phyloP scores from a whole-genome alignment of 1,140 invertebrate species.

The Chironomus tepperi region DNA sequence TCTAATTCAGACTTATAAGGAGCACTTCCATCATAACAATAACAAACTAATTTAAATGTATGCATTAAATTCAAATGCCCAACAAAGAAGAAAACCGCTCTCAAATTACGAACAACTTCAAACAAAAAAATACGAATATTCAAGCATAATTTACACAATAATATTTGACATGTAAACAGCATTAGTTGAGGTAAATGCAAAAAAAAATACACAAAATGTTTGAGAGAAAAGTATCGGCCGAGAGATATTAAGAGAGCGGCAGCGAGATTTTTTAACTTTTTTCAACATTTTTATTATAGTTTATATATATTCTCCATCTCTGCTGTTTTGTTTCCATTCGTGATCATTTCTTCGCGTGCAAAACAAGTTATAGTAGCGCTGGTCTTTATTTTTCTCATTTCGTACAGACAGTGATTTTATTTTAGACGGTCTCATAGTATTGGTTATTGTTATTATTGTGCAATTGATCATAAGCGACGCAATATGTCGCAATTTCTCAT shows the following conservation, averaged over 20 bases:
- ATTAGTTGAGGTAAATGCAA: background rate
- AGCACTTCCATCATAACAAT: no score
- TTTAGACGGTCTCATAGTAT: background rate
- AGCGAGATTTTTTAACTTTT: background rate
- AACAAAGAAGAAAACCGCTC: no score
- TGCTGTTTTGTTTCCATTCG: conserved; percentile 5
- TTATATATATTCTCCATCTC: conserved; percentile 2
- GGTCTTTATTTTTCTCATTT: background rate
- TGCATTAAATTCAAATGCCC: no score
- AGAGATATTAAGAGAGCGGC: background rate
- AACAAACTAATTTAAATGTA: no score
- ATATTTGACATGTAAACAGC: no score
- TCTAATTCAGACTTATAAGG: no score
- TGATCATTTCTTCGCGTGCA: background rate
- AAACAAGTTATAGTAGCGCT: background rate
- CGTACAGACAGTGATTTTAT: background rate
- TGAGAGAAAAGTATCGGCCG: background rate
- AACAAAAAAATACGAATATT: background rate
- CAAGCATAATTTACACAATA: no score
- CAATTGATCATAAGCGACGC: conserved; percentile 12
- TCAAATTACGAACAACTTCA: background rate
- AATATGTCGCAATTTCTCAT: conserved; percentile 14
- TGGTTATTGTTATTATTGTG: conserved; percentile 13
- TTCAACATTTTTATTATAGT: background rate
- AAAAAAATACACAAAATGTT: background rate